A percentile compares a stretch with the other conserved stretches of the same genome.
These are phyloP conservation scores for Apamea sordens DNA, from an alignment of 2,888 invertebrate genomes.

Conservation along the genomic window DNA sequence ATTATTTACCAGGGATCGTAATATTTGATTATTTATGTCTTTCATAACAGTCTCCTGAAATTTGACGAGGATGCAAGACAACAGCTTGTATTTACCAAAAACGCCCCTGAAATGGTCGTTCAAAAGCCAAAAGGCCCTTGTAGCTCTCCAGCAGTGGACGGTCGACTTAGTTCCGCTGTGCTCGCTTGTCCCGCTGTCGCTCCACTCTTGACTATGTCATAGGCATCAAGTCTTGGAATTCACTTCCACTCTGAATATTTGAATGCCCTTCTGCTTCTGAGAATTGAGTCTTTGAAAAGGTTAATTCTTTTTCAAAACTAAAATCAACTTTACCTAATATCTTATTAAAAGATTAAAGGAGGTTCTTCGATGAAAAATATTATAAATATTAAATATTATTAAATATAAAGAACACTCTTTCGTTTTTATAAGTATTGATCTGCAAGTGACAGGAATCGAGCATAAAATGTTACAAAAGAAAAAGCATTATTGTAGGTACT, in stretches of 20 bases:
- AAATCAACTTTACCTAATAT: not conserved
- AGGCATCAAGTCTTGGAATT: not conserved
- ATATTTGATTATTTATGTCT: too few relatives aligned
- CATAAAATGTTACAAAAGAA: constrained; percentile 1
- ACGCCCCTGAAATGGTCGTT: too few relatives aligned
- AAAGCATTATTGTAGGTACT: constrained; percentile 15
- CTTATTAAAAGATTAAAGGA: not conserved
- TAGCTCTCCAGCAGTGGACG: not conserved
- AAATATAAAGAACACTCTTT: not conserved
- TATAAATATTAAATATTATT: too few relatives aligned
- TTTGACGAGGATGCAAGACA: too few relatives aligned
- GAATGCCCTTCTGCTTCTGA: not conserved
- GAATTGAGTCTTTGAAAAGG: not conserved
- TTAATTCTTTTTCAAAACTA: not conserved
- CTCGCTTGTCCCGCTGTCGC: not conserved
- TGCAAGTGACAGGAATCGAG: not conserved
- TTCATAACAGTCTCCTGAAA: too few relatives aligned
- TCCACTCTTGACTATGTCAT: not conserved
- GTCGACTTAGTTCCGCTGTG: not conserved
- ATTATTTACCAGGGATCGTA: too few relatives aligned
- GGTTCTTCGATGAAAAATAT: not conserved
- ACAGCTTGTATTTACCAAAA: too few relatives aligned
- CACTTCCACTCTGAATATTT: not conserved
- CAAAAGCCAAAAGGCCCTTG: too few relatives aligned
- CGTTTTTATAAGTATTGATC: not conserved